A percentile compares a stretch with the other conserved stretches of the same genome.
Evolutionary conservation across 2,113 vertebrate genomes (phyloP).

Genomic region (Telmatochromis sp.): DNA sequence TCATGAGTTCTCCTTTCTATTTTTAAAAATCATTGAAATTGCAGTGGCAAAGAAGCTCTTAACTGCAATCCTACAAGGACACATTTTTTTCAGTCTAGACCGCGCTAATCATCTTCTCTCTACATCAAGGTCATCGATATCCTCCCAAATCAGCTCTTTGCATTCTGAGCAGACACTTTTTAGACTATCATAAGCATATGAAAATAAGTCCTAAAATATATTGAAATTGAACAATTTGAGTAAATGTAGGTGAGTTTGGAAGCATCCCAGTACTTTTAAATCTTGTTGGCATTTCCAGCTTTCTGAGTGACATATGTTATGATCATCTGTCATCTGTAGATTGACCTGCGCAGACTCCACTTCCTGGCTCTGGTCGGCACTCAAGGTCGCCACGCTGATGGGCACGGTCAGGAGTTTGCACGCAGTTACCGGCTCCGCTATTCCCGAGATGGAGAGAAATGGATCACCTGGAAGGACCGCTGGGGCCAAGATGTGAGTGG

Average conservation of each 20-base stretch:
- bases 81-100: neutral
- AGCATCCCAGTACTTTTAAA: neutral
- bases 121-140: neutral
- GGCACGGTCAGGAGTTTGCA: constrained; percentile 89
- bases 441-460: constrained; percentile 82
- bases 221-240: neutral
- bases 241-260: neutral
- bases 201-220: neutral
- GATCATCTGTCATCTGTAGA: constrained; percentile 19
- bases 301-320: neutral
- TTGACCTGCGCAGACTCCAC: constrained; percentile 80
- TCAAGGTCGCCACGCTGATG: constrained; percentile 87
- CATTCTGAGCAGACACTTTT: neutral
- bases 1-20: neutral
- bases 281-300: neutral
- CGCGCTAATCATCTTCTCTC: neutral
- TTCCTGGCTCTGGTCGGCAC: constrained; percentile 88
- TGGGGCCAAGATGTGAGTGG: constrained; percentile 80
- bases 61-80: neutral
- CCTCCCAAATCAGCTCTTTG: neutral
- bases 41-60: neutral
- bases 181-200: neutral
- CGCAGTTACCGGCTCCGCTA: constrained; percentile 83
- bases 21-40: neutral
- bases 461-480: constrained; percentile 87